Evolutionary conservation across 2,888 invertebrate genomes (phyloP), one percentile per base, ranked within the genome.

Genomic region (Empis livida): DNA sequence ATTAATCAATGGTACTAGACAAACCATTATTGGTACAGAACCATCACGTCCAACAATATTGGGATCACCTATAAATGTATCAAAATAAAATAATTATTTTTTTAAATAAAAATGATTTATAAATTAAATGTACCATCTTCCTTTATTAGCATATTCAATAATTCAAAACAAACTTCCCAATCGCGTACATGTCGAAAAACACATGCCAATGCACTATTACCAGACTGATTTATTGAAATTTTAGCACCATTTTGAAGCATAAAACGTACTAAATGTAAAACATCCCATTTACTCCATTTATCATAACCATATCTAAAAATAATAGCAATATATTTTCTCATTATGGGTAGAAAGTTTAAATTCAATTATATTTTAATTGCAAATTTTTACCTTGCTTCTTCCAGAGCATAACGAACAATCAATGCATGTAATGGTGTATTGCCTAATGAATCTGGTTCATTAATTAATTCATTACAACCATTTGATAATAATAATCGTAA

Each of bases 251-350:
- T 76, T 62, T 77, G 78, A 35, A 80, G 63, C 46, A 80, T 62
- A 53, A 72, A 74, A 13, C 79, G 67, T 31, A 84, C 79, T 55
- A 84, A 71, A 63, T 82, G 81, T 45, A 84, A 65, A 42, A 84
- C 79, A 61, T 83, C 83, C 77, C 83, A 82, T 60, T 83, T 82
- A 57, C 79, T 80, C 82, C 81, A 82, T 51, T 78, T 78, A 56
- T 79, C 76, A 57, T 80, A 79, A 9, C 80, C 80, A 57, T 78
- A 80, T 13, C 73, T 65, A 14, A 23, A 43, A 44, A 38, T 42
- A 44, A 13, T 15, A 32, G 44, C 11, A 14, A 35, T 14, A 42
- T 10, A n/a, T 13, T 13, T 41, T 5, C n/a, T n/a, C n/a, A n/a
- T n/a, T n/a, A n/a, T n/a, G n/a, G n/a, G n/a, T n/a, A n/a, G n/a